Base-by-base conservation (phyloP, 2,797 vertebrate species). In the Acridotheres tristis region DNA sequence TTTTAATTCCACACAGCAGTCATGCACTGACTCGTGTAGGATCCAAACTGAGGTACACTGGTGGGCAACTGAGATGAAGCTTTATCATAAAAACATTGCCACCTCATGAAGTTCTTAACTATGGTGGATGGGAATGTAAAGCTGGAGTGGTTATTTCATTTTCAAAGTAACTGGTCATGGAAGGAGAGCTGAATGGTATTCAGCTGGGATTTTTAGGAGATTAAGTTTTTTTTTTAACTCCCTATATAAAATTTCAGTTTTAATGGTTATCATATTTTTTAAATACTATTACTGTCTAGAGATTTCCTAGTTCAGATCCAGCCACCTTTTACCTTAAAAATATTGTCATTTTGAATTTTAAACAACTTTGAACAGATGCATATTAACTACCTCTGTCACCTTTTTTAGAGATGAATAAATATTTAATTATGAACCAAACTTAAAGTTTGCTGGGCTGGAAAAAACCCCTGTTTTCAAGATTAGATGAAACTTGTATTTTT, bases 11-110 rank as follows among this genome's bases (percentile, higher is more conserved):
- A 6, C 9, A 59, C 20, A 53, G 18, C 5, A 54, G n/a, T 62
- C 2, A 1, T 29, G 43, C 36, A 26, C 16, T 0, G 2, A 36
- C 54, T 65, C 0, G 0, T 57, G 47, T 43, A 8, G 51, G 62
- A 76, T 66, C 10, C 40, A 53, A 54, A 55, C 3, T 2, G 8
- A 50, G 50, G 42, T 74, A 30, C 4, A 11, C 16, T 58, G 23
- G 20, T 40, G 15, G 18, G 54, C 1, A 7, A 13, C 43, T 42
- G 19, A 59, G n/a, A 42, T 2, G 16, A 74, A 72, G 9, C 8
- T 78, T 78, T 62, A 15, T n/a, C 26, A 8, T 47, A 50, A 72
- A 91, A n/a, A 32, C 0, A 2, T 58, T 48, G 40, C 32, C 20
- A 32, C 16, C 12, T 36, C 57, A 36, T 23, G 15, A 85, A 69